Conservation (phyloP, 2,888 invertebrate genomes). For the Caenorhabditis imperialis region DNA sequence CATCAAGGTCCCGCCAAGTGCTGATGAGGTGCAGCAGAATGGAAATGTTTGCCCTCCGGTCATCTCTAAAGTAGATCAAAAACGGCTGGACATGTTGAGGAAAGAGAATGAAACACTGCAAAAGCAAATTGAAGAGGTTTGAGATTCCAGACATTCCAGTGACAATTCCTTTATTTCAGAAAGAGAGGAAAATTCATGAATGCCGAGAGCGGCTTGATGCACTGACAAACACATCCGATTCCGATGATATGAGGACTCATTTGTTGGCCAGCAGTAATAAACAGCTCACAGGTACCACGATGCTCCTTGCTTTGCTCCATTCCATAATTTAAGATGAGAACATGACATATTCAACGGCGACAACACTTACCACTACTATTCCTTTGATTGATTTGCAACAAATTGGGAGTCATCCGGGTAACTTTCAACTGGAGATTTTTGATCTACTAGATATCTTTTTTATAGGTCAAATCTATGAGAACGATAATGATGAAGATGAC, state of each 20-base stretch:
- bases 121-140: conserved; percentile 84
- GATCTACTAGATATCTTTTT: background rate
- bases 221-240: conserved; percentile 19
- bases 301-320: background rate
- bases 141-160: no score
- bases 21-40: conserved; percentile 60
- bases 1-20: conserved; percentile 63
- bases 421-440: no score
- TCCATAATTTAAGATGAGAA: conserved; percentile 51
- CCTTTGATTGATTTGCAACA: conserved; percentile 69
- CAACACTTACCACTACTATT: conserved; percentile 66
- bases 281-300: conserved; percentile 22
- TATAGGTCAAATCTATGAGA: conserved; percentile 61
- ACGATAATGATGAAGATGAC: conserved; percentile 49
- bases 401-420: conserved; percentile 59
- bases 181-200: conserved; percentile 64
- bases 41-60: conserved; percentile 50
- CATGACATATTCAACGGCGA: conserved; percentile 61
- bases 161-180: conserved; percentile 48
- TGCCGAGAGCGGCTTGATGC: conserved; percentile 61
- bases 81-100: conserved; percentile 91
- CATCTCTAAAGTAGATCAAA: conserved; percentile 82
- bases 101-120: conserved; percentile 96
- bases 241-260: conserved; percentile 43
- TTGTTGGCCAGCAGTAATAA: conserved; percentile 23